Evolutionary conservation across 2,888 invertebrate species (phyloP).

Genomic region (Tachina grossa): DNA sequence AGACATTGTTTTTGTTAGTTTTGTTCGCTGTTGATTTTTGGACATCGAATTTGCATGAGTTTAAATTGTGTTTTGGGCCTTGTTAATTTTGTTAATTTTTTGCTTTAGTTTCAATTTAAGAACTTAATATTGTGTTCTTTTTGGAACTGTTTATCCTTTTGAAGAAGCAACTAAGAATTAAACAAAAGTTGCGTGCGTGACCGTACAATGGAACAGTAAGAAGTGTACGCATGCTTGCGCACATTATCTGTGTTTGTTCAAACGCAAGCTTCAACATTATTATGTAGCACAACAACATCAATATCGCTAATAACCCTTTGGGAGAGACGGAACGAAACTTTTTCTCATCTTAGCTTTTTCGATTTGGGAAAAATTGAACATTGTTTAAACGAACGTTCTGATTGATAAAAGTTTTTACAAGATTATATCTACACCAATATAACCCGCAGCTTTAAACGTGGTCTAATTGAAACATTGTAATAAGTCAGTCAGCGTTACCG

Average conservation of each 20-base stretch:
- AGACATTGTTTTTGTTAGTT: constrained; percentile 27
- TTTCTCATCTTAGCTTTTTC: too few relatives aligned
- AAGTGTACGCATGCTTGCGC: constrained; percentile 72
- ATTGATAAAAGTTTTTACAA: too few relatives aligned
- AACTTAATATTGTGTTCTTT: constrained; percentile 52
- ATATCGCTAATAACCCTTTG: constrained; percentile 44
- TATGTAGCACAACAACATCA: constrained; percentile 41
- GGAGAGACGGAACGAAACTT: too few relatives aligned
- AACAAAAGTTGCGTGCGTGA: constrained; percentile 71
- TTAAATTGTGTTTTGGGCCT: constrained; percentile 80
- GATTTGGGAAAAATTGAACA: too few relatives aligned
- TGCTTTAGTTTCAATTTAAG: constrained; percentile 43
- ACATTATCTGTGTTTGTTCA: constrained; percentile 71
- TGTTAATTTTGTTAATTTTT: constrained; percentile 76
- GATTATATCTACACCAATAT: too few relatives aligned
- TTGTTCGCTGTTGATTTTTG: constrained; percentile 69
- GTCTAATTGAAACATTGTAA: too few relatives aligned
- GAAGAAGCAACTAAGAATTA: constrained; percentile 12
- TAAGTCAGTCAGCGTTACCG: too few relatives aligned
- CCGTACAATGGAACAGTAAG: constrained; percentile 60
- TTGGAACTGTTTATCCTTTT: constrained; percentile 63
- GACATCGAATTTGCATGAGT: constrained; percentile 81
- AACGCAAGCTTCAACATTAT: constrained; percentile 64
- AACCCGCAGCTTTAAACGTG: too few relatives aligned
- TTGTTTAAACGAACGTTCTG: too few relatives aligned